These are phyloP conservation scores for Delichon dasypus DNA, from an alignment of 2,797 vertebrate genomes.

Conservation along the genomic window DNA sequence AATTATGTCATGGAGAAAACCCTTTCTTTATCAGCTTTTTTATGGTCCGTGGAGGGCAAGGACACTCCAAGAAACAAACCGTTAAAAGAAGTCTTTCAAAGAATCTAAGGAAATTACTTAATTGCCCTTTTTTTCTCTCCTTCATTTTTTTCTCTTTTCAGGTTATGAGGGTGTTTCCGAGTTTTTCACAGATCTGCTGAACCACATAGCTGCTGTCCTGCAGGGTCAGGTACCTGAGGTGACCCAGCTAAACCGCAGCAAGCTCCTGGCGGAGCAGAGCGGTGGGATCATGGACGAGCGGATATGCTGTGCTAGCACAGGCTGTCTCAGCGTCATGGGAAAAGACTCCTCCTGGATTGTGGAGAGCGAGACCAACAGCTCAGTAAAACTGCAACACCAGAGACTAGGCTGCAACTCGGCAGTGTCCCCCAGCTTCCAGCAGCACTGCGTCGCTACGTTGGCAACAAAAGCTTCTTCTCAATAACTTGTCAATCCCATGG, in stretches of 20 bases:
- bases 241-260: constrained; percentile 69
- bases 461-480: constrained; percentile 98
- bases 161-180: constrained; percentile 96
- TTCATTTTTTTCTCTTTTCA: constrained; percentile 51
- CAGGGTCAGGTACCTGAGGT: constrained; percentile 82
- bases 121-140: background rate
- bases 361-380: constrained; percentile 79
- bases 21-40: background rate
- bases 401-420: constrained; percentile 93
- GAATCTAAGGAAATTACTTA: background rate
- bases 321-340: constrained; percentile 83
- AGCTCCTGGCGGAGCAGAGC: constrained; percentile 73
- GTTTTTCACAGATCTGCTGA: constrained; percentile 95
- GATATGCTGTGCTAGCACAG: constrained; percentile 74
- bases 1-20: background rate
- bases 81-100: background rate
- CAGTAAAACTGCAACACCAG: constrained; percentile 87
- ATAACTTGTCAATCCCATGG: constrained; percentile 76
- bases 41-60: background rate
- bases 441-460: constrained; percentile 95
- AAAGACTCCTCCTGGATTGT: constrained; percentile 89
- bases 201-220: constrained; percentile 89
- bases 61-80: background rate
- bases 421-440: constrained; percentile 97
- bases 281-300: constrained; percentile 70